These are phyloP conservation scores for Hephaestus fuliginosus DNA, from an alignment of 2,797 vertebrate genomes.

Conservation along the genomic window DNA sequence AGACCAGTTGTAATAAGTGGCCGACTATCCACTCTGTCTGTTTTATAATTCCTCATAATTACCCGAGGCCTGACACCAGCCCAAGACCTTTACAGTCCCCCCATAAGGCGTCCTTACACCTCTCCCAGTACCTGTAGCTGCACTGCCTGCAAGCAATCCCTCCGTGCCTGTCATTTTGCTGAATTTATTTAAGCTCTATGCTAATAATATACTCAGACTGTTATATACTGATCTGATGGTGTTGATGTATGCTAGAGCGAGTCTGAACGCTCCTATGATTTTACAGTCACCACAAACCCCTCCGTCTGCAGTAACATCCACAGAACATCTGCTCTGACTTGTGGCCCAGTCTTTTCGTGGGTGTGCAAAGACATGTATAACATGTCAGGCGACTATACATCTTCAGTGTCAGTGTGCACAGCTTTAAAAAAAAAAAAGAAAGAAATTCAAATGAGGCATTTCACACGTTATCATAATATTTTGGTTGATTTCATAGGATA, in stretches of 20 bases:
- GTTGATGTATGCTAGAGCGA: neutral
- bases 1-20: conserved; percentile 41
- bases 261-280: neutral
- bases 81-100: conserved; percentile 15
- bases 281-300: conserved; percentile 5
- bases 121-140: conserved; percentile 43
- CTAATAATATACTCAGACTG: conserved; percentile 5
- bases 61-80: conserved; percentile 30
- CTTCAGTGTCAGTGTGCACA: neutral
- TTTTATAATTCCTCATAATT: conserved; percentile 54
- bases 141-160: conserved; percentile 14
- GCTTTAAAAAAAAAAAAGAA: neutral
- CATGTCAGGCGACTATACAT: neutral
- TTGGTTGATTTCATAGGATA: neutral
- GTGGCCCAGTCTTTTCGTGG: conserved; percentile 2
- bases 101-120: conserved; percentile 15
- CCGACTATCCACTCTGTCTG: conserved; percentile 30
- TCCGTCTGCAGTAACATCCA: neutral
- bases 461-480: neutral
- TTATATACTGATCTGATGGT: conserved; percentile 9
- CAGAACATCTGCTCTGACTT: conserved; percentile 1
- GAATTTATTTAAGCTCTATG: conserved; percentile 5
- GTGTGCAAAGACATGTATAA: neutral
- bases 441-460: neutral
- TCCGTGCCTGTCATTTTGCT: neutral